Evolutionary conservation across 2,888 invertebrate species (phyloP).

Genomic region (Drosophila kuntzei): DNA sequence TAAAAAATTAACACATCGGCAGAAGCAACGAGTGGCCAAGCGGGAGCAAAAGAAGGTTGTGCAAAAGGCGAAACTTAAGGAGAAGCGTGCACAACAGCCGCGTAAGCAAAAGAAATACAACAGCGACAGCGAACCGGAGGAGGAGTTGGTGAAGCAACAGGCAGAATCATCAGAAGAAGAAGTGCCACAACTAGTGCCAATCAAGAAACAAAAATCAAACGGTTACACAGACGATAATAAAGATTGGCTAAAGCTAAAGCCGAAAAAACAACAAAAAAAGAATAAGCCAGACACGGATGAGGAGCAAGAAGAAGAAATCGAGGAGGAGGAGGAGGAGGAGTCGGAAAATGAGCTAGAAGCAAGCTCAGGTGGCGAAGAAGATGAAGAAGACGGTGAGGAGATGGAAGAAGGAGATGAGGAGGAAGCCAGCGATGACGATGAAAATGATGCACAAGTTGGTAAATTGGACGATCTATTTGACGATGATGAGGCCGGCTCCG

Average conservation of each 20-base stretch:
- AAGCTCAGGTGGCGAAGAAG: slow-evolving; percentile 37
- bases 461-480: slow-evolving; percentile 81
- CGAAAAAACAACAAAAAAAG: slow-evolving; percentile 84
- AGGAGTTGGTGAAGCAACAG: slow-evolving; percentile 51
- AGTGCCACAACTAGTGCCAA: slow-evolving; percentile 51
- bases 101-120: slow-evolving; percentile 76
- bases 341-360: slow-evolving; percentile 63
- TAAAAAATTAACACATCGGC: slow-evolving; percentile 89
- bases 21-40: slow-evolving; percentile 89
- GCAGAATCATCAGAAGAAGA: slow-evolving; percentile 66
- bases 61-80: slow-evolving; percentile 77
- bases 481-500: slow-evolving; percentile 49
- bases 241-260: slow-evolving; percentile 88
- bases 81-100: slow-evolving; percentile 50
- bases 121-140: slow-evolving; percentile 79
- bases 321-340: slow-evolving; percentile 59
- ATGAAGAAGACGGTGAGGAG: slow-evolving; percentile 61
- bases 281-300: slow-evolving; percentile 40
- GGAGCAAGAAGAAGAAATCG: slow-evolving; percentile 22
- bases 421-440: slow-evolving; percentile 32
- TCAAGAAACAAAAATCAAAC: slow-evolving; percentile 63
- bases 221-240: slow-evolving; percentile 91
- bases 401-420: slow-evolving; percentile 67
- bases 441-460: slow-evolving; percentile 74
- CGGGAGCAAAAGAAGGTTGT: slow-evolving; percentile 87